These are phyloP conservation scores for Gnathonemus longibarbis DNA, from an alignment of 2,113 vertebrate genomes.

Conservation along the genomic window DNA sequence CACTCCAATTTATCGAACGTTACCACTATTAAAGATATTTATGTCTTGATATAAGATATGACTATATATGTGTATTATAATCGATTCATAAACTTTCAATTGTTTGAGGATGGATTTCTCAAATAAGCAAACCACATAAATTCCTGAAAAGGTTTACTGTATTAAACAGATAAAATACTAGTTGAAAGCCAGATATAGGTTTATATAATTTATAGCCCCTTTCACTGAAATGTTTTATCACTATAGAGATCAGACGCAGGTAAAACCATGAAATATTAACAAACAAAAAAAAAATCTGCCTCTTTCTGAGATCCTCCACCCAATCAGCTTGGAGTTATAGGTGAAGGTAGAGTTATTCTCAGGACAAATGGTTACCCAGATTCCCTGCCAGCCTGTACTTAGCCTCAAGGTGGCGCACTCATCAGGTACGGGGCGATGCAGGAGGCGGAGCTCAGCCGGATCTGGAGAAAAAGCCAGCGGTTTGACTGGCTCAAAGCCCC, in stretches of 20 bases:
- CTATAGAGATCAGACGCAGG: background rate
- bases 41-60: background rate
- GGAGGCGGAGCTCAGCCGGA: background rate
- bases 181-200: background rate
- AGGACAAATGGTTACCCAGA: background rate
- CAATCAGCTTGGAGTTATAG: background rate
- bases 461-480: background rate
- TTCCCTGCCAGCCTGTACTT: background rate
- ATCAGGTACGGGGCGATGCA: background rate
- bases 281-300: background rate
- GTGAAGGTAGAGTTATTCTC: background rate
- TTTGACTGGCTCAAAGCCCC: background rate
- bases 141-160: background rate
- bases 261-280: constrained; percentile 3
- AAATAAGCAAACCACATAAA: background rate
- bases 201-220: background rate
- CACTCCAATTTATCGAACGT: background rate
- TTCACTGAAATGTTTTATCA: constrained; percentile 6
- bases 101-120: background rate
- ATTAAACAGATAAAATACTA: constrained; percentile 1
- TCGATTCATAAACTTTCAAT: background rate
- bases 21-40: background rate
- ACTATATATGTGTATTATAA: background rate
- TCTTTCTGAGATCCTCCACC: background rate
- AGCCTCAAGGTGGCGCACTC: background rate